Conservation (phyloP, 2,888 invertebrate genomes). For the Trisateles emortualis region DNA sequence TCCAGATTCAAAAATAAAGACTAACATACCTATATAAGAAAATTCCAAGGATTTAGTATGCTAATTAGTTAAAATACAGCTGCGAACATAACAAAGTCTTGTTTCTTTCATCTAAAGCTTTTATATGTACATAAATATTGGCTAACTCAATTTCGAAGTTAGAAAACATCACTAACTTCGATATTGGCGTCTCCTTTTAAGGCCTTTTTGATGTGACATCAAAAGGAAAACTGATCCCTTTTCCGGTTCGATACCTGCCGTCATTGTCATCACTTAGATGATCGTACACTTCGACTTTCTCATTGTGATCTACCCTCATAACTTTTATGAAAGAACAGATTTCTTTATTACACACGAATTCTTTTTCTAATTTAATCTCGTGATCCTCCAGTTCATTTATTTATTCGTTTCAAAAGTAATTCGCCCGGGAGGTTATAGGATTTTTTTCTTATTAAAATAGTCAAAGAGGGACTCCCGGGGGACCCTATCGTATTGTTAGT, state of each 20-base stretch:
- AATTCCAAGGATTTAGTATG: not conserved
- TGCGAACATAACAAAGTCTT: not conserved
- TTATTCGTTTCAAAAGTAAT: slow-evolving; percentile 83
- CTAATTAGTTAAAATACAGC: not conserved
- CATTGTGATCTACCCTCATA: slow-evolving; percentile 76
- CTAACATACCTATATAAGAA: not conserved
- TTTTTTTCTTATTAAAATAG: slow-evolving; percentile 83
- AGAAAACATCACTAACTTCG: slow-evolving; percentile 51
- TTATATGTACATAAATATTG: slow-evolving; percentile 19
- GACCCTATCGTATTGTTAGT: slow-evolving; percentile 72
- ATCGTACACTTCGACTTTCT: slow-evolving; percentile 65
- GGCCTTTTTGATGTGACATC: slow-evolving; percentile 76
- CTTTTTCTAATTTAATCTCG: slow-evolving; percentile 82
- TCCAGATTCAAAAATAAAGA: slow-evolving; percentile 20
- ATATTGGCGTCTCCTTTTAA: slow-evolving; percentile 54
- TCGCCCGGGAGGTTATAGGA: slow-evolving; percentile 63
- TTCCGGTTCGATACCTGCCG: slow-evolving; percentile 78
- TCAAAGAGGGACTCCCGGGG: slow-evolving; percentile 74
- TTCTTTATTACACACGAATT: slow-evolving; percentile 80
- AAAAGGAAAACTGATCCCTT: slow-evolving; percentile 82
- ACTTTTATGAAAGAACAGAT: slow-evolving; percentile 78
- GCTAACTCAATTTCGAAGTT: slow-evolving; percentile 53
- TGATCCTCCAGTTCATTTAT: slow-evolving; percentile 79
- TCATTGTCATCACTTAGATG: slow-evolving; percentile 72
- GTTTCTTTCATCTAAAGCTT: slow-evolving; percentile 8